Base-by-base conservation (phyloP, 1,140 invertebrate genomes). In the Drosophila dunni region DNA sequence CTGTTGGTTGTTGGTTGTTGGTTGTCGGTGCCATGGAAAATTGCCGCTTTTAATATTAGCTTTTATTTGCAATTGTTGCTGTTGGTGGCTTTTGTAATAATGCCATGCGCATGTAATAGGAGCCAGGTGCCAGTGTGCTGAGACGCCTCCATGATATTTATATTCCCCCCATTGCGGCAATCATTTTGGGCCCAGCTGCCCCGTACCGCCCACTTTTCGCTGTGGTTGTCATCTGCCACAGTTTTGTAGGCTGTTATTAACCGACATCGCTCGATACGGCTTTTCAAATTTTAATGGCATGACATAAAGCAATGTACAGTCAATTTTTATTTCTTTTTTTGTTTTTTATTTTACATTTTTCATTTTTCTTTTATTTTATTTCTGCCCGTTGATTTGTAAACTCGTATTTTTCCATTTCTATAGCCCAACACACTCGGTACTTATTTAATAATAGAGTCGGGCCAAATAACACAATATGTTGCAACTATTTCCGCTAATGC, bases 11-110 rank as follows among this genome's bases (percentile, higher is more conserved):
- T 48, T 64, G 34, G 50, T 56, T 64, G 60, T 75, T 75, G 62
- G 64, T 64, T 68, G 63, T 42, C 67, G 72, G 58, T 58, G 77
- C 80, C 79, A 78, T 86, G 78, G 85, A 89, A 89, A 89, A 89
- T 89, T 89, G 84, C 81, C 84, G 84, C 70, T 89, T 90, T 89
- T 89, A 89, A 90, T 84, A 89, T 90, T 78, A 89, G 80, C 84
- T 89, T 84, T 84, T 90, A 89, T 89, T 89, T 89, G 78, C 84
- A 89, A 89, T 89, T 84, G 76, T 65, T 73, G 74, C 36, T 71
- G 58, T 70, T 57, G 64, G 57, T 75, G 62, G 83, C 84, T 78
- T 29, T 79, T 88, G 83, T 89, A 88, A 88, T 88, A 88, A 88
- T 88, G 79, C 83, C 86, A 66, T 89, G 83, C 76, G 79, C 83